Evolutionary conservation across 2,888 invertebrate genomes (phyloP).

Genomic region (Xanthostigma xanthostigma): DNA sequence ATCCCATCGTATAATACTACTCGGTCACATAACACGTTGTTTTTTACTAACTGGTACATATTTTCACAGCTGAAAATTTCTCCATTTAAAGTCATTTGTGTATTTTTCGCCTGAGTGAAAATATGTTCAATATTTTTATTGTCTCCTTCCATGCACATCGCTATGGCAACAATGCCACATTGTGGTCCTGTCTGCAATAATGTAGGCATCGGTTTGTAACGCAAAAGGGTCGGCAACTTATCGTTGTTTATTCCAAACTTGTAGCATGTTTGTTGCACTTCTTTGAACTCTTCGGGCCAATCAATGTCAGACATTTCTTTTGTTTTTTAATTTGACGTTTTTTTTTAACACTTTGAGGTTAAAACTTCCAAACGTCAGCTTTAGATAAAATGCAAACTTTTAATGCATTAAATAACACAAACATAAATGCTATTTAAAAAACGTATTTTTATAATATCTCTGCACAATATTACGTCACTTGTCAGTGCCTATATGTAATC

Average conservation of each 20-base stretch:
- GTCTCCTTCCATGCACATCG: conserved; percentile 53
- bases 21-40: conserved; percentile 35
- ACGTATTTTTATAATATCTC: too few species aligned
- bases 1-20: conserved; percentile 29
- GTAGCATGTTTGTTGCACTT: background rate
- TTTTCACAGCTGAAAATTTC: conserved; percentile 75
- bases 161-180: conserved; percentile 77
- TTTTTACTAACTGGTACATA: conserved; percentile 46
- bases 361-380: too few species aligned
- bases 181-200: conserved; percentile 41
- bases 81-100: conserved; percentile 63
- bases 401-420: too few species aligned
- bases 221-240: background rate
- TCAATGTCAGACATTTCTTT: too few species aligned
- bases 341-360: too few species aligned
- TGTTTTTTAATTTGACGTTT: too few species aligned
- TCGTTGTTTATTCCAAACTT: background rate
- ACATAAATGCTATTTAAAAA: too few species aligned
- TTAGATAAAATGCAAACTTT: too few species aligned
- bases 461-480: too few species aligned
- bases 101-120: conserved; percentile 39
- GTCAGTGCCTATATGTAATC: too few species aligned
- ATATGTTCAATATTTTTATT: conserved; percentile 40
- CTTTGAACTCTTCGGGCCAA: background rate
- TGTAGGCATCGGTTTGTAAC: background rate